Percentiles rank a stretch among this genome's conserved stretches.
phyloP scores from a whole-genome alignment of 1,140 invertebrate species.

The Lasioglossum albipes region DNA sequence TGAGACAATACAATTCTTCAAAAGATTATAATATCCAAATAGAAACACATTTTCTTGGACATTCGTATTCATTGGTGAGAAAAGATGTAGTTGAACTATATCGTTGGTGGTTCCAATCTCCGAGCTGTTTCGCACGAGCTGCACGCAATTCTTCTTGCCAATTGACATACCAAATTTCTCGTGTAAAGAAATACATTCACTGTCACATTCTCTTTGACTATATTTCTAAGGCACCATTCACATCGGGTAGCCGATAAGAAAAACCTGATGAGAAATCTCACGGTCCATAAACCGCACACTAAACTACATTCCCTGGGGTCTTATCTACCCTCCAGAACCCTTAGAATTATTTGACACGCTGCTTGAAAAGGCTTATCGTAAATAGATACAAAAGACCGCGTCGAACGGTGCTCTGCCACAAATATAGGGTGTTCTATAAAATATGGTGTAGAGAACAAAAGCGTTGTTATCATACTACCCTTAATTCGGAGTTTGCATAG shows the following conservation, averaged over 20 bases:
- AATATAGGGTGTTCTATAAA: conserved; percentile 4
- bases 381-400: conserved; percentile 19
- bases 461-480: neutral
- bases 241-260: neutral
- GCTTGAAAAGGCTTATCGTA: conserved; percentile 18
- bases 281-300: conserved; percentile 24
- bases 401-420: neutral
- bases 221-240: neutral
- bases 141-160: too few relatives aligned
- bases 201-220: neutral
- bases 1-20: too few relatives aligned
- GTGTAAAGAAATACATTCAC: neutral
- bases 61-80: too few relatives aligned
- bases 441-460: neutral
- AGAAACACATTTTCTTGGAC: too few relatives aligned
- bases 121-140: too few relatives aligned
- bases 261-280: conserved; percentile 26
- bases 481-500: neutral
- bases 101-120: too few relatives aligned
- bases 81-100: too few relatives aligned
- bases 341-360: conserved; percentile 19
- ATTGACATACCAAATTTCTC: neutral
- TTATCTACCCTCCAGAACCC: conserved; percentile 10
- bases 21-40: too few relatives aligned
- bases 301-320: neutral